These are phyloP conservation scores for Cyprinodon variegatus DNA, from an alignment of 2,113 vertebrate species.

Conservation along the genomic window DNA sequence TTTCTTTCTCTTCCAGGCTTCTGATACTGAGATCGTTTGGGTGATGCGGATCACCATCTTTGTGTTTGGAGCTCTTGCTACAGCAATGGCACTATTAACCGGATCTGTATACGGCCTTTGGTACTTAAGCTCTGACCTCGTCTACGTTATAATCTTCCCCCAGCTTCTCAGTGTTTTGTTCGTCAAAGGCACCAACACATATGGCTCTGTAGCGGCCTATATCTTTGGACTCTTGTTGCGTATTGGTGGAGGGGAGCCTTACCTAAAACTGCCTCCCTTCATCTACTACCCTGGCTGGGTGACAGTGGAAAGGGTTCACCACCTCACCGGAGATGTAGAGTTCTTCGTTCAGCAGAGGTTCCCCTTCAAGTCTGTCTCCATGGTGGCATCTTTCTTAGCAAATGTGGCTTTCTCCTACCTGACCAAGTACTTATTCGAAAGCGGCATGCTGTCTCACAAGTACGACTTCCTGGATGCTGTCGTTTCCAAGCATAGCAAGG, in stretches of 20 bases:
- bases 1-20: constrained; percentile 83
- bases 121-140: constrained; percentile 97
- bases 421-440: constrained; percentile 94
- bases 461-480: constrained; percentile 94
- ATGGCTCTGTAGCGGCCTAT: constrained; percentile 91
- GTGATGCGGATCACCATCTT: constrained; percentile 94
- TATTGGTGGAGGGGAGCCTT: constrained; percentile 93
- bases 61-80: constrained; percentile 92
- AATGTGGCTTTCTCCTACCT: constrained; percentile 90
- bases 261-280: constrained; percentile 91
- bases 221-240: constrained; percentile 89
- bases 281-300: constrained; percentile 92
- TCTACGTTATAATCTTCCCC: constrained; percentile 98
- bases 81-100: constrained; percentile 93
- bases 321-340: constrained; percentile 74
- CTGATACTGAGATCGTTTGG: constrained; percentile 95
- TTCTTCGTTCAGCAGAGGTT: constrained; percentile 88
- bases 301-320: constrained; percentile 68
- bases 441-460: constrained; percentile 90
- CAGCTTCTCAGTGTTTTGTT: constrained; percentile 95
- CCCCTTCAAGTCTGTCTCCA: constrained; percentile 93
- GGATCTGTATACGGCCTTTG: constrained; percentile 95
- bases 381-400: constrained; percentile 89
- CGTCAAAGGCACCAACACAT: constrained; percentile 95
- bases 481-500: constrained; percentile 92